Base-by-base conservation (phyloP, 2,797 vertebrate species). In the Denticeps clupeoides region DNA sequence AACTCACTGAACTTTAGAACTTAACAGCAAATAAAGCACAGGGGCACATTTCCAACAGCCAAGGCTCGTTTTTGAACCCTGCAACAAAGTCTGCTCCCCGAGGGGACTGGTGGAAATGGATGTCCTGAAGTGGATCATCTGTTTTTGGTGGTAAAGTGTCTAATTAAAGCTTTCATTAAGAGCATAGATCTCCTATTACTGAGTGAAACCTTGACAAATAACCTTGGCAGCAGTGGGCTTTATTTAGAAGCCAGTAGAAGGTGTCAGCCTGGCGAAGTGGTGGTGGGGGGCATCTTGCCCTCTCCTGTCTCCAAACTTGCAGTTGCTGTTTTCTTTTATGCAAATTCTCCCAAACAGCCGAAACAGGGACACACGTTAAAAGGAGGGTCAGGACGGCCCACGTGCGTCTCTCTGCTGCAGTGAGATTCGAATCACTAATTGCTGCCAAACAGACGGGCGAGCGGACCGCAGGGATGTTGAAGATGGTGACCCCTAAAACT, bases 121-220 rank as follows among this genome's bases (percentile, higher is more conserved):
- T 31, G 32, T 13, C n/a, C 13, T 6, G 2, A 15, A 33, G 21
- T 23, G 16, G 1, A 3, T n/a, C 45, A 41, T 42, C 43, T 32
- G 21, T 55, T 62, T 58, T n/a, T 55, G 19, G 11, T 32, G 23
- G 13, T n/a, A 27, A 23, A 15, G 13, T 15, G 27, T 19, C 41
- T 51, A 51, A 49, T 49, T 44, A 57, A 47, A 56, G 42, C 21
- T 11, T 32, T 52, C 23, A 43, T 59, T 46, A 22, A 49, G 9
- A 41, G 15, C 43, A 32, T 3, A 47, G 53, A 47, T 56, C 21
- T 47, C 42, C 26, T 11, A 16, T 52, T 55, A 41, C 35, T 26
- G n/a, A 42, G 11, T 8, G 19, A 43, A 51, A 51, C 44, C 19
- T 44, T 51, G 41, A 49, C 49, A 41, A 21, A 21, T 38, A 56